A percentile compares a stretch with the other conserved stretches of the same genome.
phyloP scores from a whole-genome alignment of 2,888 invertebrate genomes.

The Caenorhabditis macrosperma region DNA sequence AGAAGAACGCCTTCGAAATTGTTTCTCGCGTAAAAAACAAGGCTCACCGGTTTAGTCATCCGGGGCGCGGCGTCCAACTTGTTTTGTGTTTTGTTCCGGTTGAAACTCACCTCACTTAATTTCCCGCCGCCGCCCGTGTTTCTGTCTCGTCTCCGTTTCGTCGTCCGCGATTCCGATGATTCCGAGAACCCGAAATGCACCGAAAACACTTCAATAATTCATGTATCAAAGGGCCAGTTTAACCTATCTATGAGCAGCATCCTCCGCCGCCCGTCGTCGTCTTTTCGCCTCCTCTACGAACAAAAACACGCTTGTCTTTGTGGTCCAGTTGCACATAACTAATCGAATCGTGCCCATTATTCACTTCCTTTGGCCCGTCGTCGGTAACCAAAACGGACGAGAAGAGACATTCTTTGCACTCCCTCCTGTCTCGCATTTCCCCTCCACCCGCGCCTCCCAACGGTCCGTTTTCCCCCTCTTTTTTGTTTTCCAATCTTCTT shows the following conservation, averaged over 20 bases:
- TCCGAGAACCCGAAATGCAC: slow-evolving; percentile 35
- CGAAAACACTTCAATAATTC: slow-evolving; percentile 34
- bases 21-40: slow-evolving; percentile 17
- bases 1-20: not conserved
- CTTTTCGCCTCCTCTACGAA: not conserved
- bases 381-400: slow-evolving; percentile 14
- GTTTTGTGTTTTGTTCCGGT: slow-evolving; percentile 20
- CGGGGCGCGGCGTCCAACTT: slow-evolving; percentile 5
- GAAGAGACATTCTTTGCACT: slow-evolving; percentile 20
- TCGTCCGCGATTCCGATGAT: not conserved
- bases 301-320: not conserved
- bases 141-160: not conserved
- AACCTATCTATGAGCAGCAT: not conserved
- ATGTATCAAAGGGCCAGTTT: slow-evolving; percentile 20
- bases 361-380: not conserved
- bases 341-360: slow-evolving; percentile 38
- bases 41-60: slow-evolving; percentile 8
- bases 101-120: slow-evolving; percentile 47
- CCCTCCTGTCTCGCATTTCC: not conserved
- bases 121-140: not conserved
- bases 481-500: slow-evolving; percentile 7
- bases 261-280: not conserved
- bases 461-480: slow-evolving; percentile 13
- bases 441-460: not conserved
- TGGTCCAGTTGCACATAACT: slow-evolving; percentile 37